Base-by-base conservation (phyloP, 2,113 vertebrate species). In the Pelvicachromis taeniatus region DNA sequence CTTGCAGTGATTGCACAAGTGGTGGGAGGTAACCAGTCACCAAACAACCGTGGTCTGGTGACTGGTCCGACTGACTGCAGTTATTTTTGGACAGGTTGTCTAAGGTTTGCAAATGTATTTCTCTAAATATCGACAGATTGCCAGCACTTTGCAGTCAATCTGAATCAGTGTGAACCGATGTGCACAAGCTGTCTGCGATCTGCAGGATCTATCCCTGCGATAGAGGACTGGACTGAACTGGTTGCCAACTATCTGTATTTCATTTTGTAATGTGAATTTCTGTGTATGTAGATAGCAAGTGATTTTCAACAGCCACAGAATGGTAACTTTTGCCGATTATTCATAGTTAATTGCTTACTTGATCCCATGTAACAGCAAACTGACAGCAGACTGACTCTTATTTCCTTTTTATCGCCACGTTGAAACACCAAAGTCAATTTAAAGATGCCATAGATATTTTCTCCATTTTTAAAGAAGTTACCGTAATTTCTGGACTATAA, bases 201-300 rank as follows among this genome's bases (percentile, higher is more conserved):
- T n/a, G n/a, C n/a, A n/a, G n/a, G n/a, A n/a, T n/a, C 7, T 13
- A 19, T 65, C 61, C 19, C 0, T 42, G 33, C 12, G 0, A 23
- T 42, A 23, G 0, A 42, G n/a, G 7, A 70, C n/a, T 21, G 11
- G 2, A 11, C 55, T 58, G 7, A 40, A 42, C 38, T 45, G 21
- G 40, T 70, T 70, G 65, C 12, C 63, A 68, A 42, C n/a, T 42
- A 0, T 40, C 10, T 63, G 59, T 4, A 65, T 65, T n/a, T 68
- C 63, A 68, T 68, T 68, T 63, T 61, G 16, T 45, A 70, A 45
- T 45, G 65, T 26, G n/a, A 16, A 42, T 68, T 68, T 68, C 21
- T 42, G 63, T 68, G 7, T 42, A 68, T 70, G 38, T 45, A 45
- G 8, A 45, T 26, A 42, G 63, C 38, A 70, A 70, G 0, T 23